These are phyloP conservation scores for Drosophila nebulosa DNA, from an alignment of 1,140 invertebrate species.

Conservation along the genomic window DNA sequence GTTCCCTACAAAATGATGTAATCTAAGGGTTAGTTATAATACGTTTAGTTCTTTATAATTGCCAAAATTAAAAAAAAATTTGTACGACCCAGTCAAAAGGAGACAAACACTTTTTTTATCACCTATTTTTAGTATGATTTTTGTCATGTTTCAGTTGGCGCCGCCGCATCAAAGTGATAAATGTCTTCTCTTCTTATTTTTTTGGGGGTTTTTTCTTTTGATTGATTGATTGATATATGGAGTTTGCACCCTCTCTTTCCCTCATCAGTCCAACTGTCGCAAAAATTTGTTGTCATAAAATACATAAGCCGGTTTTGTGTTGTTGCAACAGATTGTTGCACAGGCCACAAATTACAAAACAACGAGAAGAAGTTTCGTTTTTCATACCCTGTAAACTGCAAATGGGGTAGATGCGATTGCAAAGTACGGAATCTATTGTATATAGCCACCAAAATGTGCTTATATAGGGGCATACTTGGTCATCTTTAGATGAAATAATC, in stretches of 20 bases:
- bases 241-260: not conserved
- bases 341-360: conserved; percentile 8
- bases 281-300: conserved; percentile 3
- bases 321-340: conserved; percentile 6
- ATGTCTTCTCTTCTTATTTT: not conserved
- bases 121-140: not conserved
- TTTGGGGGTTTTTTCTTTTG: not conserved
- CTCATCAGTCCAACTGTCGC: conserved; percentile 10
- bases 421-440: no score
- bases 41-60: no score
- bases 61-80: no score
- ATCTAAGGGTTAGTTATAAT: no score
- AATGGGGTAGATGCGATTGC: not conserved
- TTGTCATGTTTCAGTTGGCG: not conserved
- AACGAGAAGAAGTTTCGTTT: not conserved
- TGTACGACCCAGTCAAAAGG: no score
- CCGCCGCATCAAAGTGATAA: not conserved
- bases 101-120: not conserved
- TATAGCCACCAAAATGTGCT: no score
- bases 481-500: no score
- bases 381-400: not conserved
- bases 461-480: no score
- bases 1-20: no score
- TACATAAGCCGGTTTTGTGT: not conserved
- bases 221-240: conserved; percentile 3